Evolutionary conservation across 1,140 invertebrate genomes (phyloP).

Genomic region (Solen grandis): DNA sequence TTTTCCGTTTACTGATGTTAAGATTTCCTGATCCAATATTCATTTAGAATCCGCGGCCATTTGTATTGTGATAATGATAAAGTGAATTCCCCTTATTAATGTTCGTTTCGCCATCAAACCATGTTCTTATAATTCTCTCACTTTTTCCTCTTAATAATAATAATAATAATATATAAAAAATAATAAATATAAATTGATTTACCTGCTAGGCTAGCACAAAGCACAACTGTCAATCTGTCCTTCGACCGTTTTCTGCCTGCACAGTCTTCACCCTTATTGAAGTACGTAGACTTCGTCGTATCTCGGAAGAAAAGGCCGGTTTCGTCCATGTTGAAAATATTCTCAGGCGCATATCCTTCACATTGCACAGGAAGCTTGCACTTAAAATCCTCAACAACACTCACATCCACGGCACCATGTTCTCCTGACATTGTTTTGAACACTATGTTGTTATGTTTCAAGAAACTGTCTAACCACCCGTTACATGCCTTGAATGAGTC

Average conservation of each 20-base stretch:
- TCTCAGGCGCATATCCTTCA: neutral
- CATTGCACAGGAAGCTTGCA: neutral
- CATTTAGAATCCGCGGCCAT: too few relatives aligned
- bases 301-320: constrained; percentile 32
- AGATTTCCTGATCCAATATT: too few relatives aligned
- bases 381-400: neutral
- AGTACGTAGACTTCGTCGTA: constrained; percentile 7
- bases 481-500: constrained; percentile 66
- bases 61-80: too few relatives aligned
- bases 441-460: constrained; percentile 51
- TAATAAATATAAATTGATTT: too few relatives aligned
- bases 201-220: constrained; percentile 38
- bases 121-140: too few relatives aligned
- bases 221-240: constrained; percentile 41
- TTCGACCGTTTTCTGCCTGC: constrained; percentile 45
- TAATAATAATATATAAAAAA: too few relatives aligned
- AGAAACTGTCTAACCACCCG: constrained; percentile 55
- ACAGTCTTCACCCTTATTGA: constrained; percentile 38
- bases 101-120: too few relatives aligned
- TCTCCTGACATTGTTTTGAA: constrained; percentile 49
- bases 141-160: too few relatives aligned
- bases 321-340: constrained; percentile 39
- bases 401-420: neutral
- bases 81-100: too few relatives aligned
- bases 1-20: too few relatives aligned